Percentiles rank a stretch among this genome's conserved stretches.
Conservation (phyloP, 1,140 invertebrate genomes). For the Helicorthomorpha holstii region DNA sequence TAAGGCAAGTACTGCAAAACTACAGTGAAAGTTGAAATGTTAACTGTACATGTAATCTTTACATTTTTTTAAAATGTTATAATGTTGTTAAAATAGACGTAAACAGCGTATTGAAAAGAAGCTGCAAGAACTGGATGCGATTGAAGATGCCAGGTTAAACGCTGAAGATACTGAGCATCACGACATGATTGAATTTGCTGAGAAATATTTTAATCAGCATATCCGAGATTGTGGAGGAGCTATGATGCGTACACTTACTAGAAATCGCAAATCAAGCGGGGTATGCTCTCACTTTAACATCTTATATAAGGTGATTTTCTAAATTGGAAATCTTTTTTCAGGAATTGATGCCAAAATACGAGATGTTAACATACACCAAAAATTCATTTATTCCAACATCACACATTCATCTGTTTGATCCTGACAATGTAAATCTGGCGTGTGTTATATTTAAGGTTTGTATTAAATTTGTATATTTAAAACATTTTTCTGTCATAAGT, state of each 20-base stretch:
- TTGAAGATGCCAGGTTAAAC: constrained; percentile 34
- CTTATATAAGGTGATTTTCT: not conserved
- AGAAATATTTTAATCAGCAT: constrained; percentile 81
- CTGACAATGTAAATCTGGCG: constrained; percentile 76
- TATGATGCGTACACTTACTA: constrained; percentile 72
- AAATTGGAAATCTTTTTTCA: not conserved
- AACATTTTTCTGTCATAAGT: not conserved
- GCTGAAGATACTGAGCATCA: constrained; percentile 36
- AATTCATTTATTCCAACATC: constrained; percentile 76
- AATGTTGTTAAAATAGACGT: constrained; percentile 44
- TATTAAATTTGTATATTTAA: not conserved
- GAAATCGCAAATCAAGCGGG: constrained; percentile 24
- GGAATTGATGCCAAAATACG: constrained; percentile 68
- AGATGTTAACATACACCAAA: constrained; percentile 82
- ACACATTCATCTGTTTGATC: constrained; percentile 87
- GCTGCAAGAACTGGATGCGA: constrained; percentile 50
- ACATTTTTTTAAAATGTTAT: constrained; percentile 24
- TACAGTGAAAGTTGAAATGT: not conserved
- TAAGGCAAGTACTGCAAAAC: not conserved
- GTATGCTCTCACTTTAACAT: constrained; percentile 4
- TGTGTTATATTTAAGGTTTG: constrained; percentile 73
- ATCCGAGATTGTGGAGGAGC: constrained; percentile 64
- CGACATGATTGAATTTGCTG: constrained; percentile 83
- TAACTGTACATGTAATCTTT: not conserved
- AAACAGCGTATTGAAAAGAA: constrained; percentile 70